These are phyloP conservation scores for Laspeyria flexula DNA, from an alignment of 2,888 invertebrate species.

Conservation along the genomic window DNA sequence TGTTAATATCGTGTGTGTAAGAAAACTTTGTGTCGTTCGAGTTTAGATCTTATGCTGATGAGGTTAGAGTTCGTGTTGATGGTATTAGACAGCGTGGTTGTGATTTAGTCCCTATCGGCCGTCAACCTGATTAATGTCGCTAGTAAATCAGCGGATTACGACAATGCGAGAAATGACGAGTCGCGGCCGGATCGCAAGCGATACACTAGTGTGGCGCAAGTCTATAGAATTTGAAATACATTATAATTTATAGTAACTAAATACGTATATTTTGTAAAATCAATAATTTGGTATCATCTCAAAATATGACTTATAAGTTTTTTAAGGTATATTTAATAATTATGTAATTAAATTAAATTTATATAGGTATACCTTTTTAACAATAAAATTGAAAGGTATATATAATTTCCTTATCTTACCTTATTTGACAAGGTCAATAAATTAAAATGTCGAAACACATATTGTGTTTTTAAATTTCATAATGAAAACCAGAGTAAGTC, in stretches of 20 bases:
- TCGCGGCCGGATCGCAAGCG: slow-evolving; percentile 80
- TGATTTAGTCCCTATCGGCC: slow-evolving; percentile 85
- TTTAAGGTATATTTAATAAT: no score
- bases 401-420: no score
- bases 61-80: slow-evolving; percentile 55
- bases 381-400: no score
- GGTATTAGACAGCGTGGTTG: slow-evolving; percentile 67
- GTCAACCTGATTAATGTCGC: slow-evolving; percentile 85
- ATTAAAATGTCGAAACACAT: no score
- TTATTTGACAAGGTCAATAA: no score
- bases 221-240: background rate
- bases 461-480: background rate
- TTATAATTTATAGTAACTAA: no score
- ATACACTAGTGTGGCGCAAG: slow-evolving; percentile 56
- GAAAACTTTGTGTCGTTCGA: slow-evolving; percentile 28
- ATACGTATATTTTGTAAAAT: no score
- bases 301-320: no score
- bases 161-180: slow-evolving; percentile 86
- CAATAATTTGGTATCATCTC: no score
- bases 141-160: slow-evolving; percentile 86
- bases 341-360: no score
- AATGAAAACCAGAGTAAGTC: background rate
- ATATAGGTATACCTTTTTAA: no score
- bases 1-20: slow-evolving; percentile 66
- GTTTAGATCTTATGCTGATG: slow-evolving; percentile 51